Evolutionary conservation across 2,888 invertebrate genomes (phyloP).

Genomic region (Thyatira batis): DNA sequence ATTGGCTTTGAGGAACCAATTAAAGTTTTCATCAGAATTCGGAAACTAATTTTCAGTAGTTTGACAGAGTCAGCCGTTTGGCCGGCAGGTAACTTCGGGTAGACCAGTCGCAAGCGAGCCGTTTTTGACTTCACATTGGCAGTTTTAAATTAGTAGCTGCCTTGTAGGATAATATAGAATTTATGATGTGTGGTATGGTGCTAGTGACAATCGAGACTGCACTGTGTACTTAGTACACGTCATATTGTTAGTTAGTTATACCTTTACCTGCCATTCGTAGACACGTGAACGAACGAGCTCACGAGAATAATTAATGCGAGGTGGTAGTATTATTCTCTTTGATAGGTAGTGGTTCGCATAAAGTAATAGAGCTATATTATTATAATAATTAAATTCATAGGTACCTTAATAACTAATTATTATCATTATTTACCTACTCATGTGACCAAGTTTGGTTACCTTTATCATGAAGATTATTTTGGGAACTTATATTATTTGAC

Average conservation of each 20-base stretch:
- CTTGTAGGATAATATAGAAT: not conserved
- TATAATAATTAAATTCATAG: not conserved
- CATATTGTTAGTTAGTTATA: not conserved
- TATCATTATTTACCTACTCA: not conserved
- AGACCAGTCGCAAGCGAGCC: slow-evolving; percentile 51
- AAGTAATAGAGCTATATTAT: not conserved
- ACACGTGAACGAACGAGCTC: not conserved
- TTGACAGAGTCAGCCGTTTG: slow-evolving; percentile 73
- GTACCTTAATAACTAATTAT: not conserved
- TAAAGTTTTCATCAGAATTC: slow-evolving; percentile 78
- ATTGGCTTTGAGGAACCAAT: slow-evolving; percentile 76
- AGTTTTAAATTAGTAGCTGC: slow-evolving; percentile 51
- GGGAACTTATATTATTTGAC: too few relatives aligned
- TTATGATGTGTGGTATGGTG: not conserved
- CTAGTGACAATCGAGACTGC: not conserved
- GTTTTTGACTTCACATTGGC: slow-evolving; percentile 54
- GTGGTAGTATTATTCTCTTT: not conserved
- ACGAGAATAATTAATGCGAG: not conserved
- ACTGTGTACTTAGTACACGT: not conserved
- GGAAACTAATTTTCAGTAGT: slow-evolving; percentile 77
- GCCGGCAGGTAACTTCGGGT: slow-evolving; percentile 63
- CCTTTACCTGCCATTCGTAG: not conserved
- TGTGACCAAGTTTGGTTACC: not conserved
- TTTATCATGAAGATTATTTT: too few relatives aligned
- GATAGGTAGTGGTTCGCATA: not conserved